Conservation (phyloP, 2,113 vertebrate species). For the Pagrus major region DNA sequence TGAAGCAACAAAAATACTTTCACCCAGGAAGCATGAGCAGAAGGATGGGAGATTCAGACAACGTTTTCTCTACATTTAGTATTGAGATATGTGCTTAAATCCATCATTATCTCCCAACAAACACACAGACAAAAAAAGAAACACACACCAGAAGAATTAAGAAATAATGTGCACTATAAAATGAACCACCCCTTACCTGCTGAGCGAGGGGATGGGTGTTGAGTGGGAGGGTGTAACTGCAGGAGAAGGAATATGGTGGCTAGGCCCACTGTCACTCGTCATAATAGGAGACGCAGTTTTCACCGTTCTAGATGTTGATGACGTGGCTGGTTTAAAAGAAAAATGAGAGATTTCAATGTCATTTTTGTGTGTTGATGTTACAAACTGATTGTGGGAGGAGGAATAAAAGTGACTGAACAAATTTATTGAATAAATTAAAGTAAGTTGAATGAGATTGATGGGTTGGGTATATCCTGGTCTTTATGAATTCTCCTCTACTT, state of each 20-base stretch:
- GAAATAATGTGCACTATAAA: neutral
- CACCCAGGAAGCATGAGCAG: neutral
- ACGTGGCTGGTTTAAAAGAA: slow-evolving; percentile 75
- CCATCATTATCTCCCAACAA: slow-evolving; percentile 74
- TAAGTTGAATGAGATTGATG: neutral
- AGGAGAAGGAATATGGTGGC: slow-evolving; percentile 83
- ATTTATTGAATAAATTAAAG: neutral
- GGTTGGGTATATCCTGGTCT: neutral
- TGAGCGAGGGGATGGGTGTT: slow-evolving; percentile 88
- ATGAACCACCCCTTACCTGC: slow-evolving; percentile 85
- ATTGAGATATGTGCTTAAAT: slow-evolving; percentile 77
- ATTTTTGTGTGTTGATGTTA: neutral
- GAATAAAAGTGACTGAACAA: no score
- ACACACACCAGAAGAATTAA: neutral
- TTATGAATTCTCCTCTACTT: slow-evolving; percentile 7
- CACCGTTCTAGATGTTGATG: slow-evolving; percentile 79
- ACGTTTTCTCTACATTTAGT: slow-evolving; percentile 39
- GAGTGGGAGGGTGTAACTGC: slow-evolving; percentile 85
- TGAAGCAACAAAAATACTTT: neutral
- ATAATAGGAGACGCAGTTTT: slow-evolving; percentile 87
- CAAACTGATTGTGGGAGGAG: neutral
- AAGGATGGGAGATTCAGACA: slow-evolving; percentile 51
- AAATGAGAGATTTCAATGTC: neutral
- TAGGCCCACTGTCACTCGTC: slow-evolving; percentile 79
- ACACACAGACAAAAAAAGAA: neutral